Evolutionary conservation across 2,113 vertebrate genomes (phyloP).

Genomic region (Morone saxatilis): DNA sequence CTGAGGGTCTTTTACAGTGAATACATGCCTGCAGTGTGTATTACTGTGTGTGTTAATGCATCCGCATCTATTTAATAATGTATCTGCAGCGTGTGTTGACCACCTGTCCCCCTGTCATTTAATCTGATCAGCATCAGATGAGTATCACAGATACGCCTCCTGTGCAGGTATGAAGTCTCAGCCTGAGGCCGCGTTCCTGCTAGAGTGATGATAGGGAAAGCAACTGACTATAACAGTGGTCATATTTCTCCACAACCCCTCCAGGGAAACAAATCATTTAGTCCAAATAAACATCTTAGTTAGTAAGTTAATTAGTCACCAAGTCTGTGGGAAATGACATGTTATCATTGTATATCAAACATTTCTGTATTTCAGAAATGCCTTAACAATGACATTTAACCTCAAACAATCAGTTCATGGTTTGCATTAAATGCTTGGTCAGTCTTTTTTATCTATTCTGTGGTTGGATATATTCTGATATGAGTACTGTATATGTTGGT

Average conservation of each 20-base stretch:
- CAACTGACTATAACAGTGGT: neutral
- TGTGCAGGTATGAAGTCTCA: conserved; percentile 20
- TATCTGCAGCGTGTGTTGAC: conserved; percentile 38
- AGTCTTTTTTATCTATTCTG: neutral
- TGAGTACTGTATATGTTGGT: too few species aligned
- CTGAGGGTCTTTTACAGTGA: neutral
- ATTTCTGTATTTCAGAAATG: too few species aligned
- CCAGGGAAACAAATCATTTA: neutral
- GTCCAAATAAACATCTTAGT: neutral
- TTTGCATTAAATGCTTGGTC: neutral
- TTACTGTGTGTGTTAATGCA: neutral
- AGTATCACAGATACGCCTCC: neutral
- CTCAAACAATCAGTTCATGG: too few species aligned
- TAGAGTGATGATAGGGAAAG: neutral
- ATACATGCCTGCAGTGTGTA: neutral
- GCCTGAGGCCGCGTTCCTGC: neutral
- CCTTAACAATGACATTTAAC: too few species aligned
- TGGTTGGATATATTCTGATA: neutral
- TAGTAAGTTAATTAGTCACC: too few species aligned
- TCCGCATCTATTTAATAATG: conserved; percentile 62
- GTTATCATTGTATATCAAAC: neutral
- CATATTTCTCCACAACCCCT: neutral
- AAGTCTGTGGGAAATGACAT: neutral
- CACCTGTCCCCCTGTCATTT: conserved; percentile 69
- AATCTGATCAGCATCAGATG: conserved; percentile 39